Conservation (phyloP, 2,888 invertebrate species). For the Amiota communis region DNA sequence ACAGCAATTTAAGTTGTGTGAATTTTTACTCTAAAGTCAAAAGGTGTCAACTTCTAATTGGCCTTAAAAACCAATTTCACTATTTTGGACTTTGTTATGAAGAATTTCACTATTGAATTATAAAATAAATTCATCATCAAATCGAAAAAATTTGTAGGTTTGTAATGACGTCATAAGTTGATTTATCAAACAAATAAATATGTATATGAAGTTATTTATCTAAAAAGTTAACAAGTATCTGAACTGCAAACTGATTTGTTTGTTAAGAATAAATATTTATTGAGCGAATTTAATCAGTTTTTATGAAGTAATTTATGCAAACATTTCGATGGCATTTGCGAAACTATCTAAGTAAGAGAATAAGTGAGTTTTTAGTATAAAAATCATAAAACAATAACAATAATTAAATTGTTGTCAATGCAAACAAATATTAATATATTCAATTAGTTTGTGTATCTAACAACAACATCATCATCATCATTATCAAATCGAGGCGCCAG, state of each 20-base stretch:
- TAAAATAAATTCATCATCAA: slow-evolving; percentile 13
- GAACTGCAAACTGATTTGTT: no score
- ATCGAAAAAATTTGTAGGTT: background rate
- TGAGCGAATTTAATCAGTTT: no score
- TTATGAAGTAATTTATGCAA: no score
- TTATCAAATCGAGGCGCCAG: background rate
- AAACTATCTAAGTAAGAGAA: background rate
- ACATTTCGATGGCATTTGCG: no score
- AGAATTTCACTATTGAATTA: background rate
- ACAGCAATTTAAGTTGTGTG: slow-evolving; percentile 1
- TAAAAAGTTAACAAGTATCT: no score
- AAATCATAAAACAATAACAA: slow-evolving; percentile 3
- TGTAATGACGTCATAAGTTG: slow-evolving; percentile 3
- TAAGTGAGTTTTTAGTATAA: background rate
- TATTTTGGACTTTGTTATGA: background rate
- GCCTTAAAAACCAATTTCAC: slow-evolving; percentile 33
- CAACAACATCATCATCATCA: background rate
- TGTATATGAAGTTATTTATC: no score
- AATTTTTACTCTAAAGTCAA: slow-evolving; percentile 6
- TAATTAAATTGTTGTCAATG: slow-evolving; percentile 24
- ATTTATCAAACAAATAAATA: no score
- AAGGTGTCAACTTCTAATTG: slow-evolving; percentile 44
- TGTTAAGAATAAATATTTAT: no score
- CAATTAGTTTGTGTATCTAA: slow-evolving; percentile 15
- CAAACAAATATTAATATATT: slow-evolving; percentile 12